Evolutionary conservation across 2,113 vertebrate species (phyloP).

Genomic region (Prunella himalayana): DNA sequence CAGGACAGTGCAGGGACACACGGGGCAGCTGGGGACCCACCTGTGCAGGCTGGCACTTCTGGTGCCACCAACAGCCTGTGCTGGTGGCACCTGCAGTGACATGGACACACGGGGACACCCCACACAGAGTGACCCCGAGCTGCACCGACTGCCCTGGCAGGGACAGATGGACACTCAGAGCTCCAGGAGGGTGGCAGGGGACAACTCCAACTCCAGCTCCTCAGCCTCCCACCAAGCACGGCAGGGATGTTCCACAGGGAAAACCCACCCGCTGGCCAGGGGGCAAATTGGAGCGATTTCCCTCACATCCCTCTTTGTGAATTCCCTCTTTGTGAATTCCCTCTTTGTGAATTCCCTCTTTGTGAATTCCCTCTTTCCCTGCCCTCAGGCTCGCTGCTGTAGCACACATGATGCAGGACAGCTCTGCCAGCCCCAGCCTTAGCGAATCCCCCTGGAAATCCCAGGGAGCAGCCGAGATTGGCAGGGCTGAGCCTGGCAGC

Average conservation of each 20-base stretch:
- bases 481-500: neutral
- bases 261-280: neutral
- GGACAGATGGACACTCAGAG: neutral
- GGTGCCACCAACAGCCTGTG: neutral
- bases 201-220: neutral
- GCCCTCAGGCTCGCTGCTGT: neutral
- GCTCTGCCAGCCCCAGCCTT: neutral
- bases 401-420: neutral
- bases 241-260: neutral
- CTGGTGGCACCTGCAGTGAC: neutral
- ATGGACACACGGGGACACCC: rapidly evolving
- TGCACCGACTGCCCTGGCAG: rapidly evolving
- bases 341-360: neutral
- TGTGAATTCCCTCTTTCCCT: neutral
- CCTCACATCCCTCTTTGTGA: neutral
- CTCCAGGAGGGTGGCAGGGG: neutral
- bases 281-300: neutral
- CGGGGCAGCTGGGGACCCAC: neutral
- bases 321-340: too few relatives aligned
- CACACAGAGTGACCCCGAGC: neutral
- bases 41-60: rapidly evolving
- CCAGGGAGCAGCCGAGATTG: neutral
- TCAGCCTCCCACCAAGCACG: neutral
- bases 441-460: too few relatives aligned
- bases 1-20: neutral